Percentiles rank a stretch among this genome's conserved stretches.
Evolutionary conservation across 2,797 vertebrate genomes (phyloP).

Genomic region (Enteromius viviparus): DNA sequence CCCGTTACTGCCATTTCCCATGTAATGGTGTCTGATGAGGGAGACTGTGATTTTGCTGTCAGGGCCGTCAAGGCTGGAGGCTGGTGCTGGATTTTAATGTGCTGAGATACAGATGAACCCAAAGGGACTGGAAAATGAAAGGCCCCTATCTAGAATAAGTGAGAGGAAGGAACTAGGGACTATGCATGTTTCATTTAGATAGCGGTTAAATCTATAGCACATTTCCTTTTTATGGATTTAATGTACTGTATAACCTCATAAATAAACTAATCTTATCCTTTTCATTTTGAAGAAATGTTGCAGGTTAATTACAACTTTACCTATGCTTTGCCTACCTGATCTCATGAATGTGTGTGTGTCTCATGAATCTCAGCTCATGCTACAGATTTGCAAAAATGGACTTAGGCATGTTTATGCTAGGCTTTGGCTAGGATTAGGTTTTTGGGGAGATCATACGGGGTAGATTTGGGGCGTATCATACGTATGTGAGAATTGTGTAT

Average conservation of each 20-base stretch:
- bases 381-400: too few relatives aligned
- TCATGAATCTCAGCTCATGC: too few relatives aligned
- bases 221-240: conserved; percentile 26
- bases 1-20: conserved; percentile 57
- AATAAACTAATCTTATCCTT: conserved; percentile 2
- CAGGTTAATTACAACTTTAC: neutral
- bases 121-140: conserved; percentile 33
- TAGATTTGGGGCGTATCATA: too few relatives aligned
- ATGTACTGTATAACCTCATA: conserved; percentile 10
- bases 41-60: conserved; percentile 57
- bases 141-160: conserved; percentile 46
- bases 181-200: conserved; percentile 19
- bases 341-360: too few relatives aligned
- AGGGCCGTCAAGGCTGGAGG: conserved; percentile 54
- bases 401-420: too few relatives aligned
- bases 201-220: neutral
- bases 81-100: conserved; percentile 58
- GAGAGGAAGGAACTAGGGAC: conserved; percentile 9
- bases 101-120: conserved; percentile 29
- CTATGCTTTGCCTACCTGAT: too few relatives aligned
- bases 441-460: too few relatives aligned
- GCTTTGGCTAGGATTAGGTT: too few relatives aligned
- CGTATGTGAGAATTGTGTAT: too few relatives aligned
- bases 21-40: conserved; percentile 64
- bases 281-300: neutral